Base-by-base conservation (phyloP, 2,888 invertebrate genomes). In the Oscheius myriophilus region DNA sequence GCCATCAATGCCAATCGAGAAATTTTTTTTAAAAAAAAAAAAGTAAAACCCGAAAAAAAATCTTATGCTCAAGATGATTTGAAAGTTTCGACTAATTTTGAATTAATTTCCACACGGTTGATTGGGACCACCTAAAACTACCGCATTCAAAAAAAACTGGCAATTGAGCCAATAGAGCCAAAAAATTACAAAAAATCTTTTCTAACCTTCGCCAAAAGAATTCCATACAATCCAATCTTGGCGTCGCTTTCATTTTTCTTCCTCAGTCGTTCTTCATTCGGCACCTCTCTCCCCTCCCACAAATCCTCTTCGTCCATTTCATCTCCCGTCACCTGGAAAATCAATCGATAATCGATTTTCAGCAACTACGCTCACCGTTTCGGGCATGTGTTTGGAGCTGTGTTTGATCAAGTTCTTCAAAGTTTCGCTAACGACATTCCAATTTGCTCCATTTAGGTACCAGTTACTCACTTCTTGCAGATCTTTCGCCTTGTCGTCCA, bases 201-300 rank as follows among this genome's bases (percentile, higher is more conserved):
- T n/a, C n/a, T n/a, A n/a, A 74, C 74, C 42, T 63, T 55, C n/a
- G 71, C 74, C 23, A 74, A 65, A 46, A 74, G 67, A 55, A 69
- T 69, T 21, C 71, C 63, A 43, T 69, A 74, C 41, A 69, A 53
- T 3, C 67, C 69, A 16, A 63, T 67, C 18, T 59, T 57, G 14
- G 69, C 72, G 18, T 72, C 61, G 7, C 23, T 46, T 25, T 61
- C 61, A 25, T 61, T 46, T 9, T 39, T 18, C 33, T 49, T 61
- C 18, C 26, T 49, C 2, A 12, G 12, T 14, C 42, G 57, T 21
- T 52, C 63, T 25, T 45, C 58, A n/a, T 61, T 39, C 33, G 46
- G 26, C 21, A 49, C 39, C 21, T 25, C 26, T 9, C 41, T n/a
- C 21, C 43, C 53, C 18, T 63, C 63, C 63, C 63, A 63, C 14